Evolutionary conservation across 2,113 vertebrate species (phyloP).

Genomic region (Nyctibius bracteatus): DNA sequence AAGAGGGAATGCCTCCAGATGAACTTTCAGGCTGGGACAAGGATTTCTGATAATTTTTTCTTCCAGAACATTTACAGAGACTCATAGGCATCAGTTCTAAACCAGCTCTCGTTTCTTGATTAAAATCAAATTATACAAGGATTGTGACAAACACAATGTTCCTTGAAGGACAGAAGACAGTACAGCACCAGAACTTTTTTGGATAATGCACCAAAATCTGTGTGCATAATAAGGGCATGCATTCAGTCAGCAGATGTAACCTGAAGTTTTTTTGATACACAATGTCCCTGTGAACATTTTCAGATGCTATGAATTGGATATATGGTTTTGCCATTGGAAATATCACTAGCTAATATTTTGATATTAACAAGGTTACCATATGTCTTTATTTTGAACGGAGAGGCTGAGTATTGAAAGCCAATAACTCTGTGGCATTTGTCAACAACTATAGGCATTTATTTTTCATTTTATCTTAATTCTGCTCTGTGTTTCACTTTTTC

Average conservation of each 20-base stretch:
- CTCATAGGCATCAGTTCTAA: background rate
- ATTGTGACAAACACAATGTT: background rate
- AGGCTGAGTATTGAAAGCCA: background rate
- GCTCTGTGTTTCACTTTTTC: background rate
- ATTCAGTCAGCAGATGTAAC: background rate
- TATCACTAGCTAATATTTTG: background rate
- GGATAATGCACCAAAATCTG: background rate
- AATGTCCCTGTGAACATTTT: background rate
- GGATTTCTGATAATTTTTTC: conserved; percentile 81
- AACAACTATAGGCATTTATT: background rate
- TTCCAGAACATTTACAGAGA: background rate
- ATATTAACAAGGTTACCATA: background rate
- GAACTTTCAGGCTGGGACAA: conserved; percentile 94
- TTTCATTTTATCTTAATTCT: background rate
- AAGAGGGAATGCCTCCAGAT: conserved; percentile 86
- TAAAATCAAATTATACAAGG: background rate
- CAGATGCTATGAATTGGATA: background rate
- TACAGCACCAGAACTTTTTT: background rate
- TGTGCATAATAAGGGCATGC: background rate
- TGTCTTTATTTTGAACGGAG: background rate
- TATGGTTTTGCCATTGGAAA: background rate
- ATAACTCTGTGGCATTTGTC: background rate
- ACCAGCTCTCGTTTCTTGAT: background rate
- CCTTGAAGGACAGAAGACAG: background rate
- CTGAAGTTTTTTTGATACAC: background rate